Conservation (phyloP, 64 coral and sea anemone species). For the Stylophora pistillata region DNA sequence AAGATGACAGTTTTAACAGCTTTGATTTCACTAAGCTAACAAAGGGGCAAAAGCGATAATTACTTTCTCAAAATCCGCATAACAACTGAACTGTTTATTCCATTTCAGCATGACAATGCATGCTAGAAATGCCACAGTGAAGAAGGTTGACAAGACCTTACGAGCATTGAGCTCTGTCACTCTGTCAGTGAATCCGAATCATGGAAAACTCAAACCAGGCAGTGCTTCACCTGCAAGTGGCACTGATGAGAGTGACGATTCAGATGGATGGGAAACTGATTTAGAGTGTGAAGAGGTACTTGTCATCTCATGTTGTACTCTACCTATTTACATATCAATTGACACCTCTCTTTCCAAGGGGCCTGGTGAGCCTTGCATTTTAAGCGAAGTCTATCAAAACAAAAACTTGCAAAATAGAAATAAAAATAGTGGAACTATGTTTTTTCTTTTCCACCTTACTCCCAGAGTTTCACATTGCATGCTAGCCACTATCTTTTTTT, state of each 20-base stretch:
- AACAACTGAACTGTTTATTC: background rate
- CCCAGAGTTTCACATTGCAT: too few species aligned
- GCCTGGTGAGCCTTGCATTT: too few species aligned
- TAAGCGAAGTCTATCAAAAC: too few species aligned
- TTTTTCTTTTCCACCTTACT: too few species aligned
- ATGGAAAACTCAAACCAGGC: background rate
- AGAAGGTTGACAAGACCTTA: slow-evolving; percentile 88
- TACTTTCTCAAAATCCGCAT: background rate
- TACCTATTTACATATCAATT: too few species aligned
- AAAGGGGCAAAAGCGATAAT: background rate
- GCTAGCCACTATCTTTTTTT: too few species aligned
- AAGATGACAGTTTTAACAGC: background rate
- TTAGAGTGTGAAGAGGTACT: slow-evolving; percentile 80
- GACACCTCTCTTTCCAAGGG: too few species aligned
- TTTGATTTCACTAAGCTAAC: slow-evolving; percentile 10
- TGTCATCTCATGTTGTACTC: background rate
- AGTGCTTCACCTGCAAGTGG: background rate
- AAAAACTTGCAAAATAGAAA: too few species aligned
- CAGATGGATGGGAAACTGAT: slow-evolving; percentile 89
- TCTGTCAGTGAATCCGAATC: background rate
- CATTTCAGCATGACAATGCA: background rate
- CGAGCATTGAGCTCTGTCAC: slow-evolving; percentile 51
- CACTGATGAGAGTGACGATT: slow-evolving; percentile 53
- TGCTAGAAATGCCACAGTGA: slow-evolving; percentile 45
- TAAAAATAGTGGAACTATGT: too few species aligned